phyloP scores from a whole-genome alignment of 2,113 vertebrate species.

The Silurus glanis region DNA sequence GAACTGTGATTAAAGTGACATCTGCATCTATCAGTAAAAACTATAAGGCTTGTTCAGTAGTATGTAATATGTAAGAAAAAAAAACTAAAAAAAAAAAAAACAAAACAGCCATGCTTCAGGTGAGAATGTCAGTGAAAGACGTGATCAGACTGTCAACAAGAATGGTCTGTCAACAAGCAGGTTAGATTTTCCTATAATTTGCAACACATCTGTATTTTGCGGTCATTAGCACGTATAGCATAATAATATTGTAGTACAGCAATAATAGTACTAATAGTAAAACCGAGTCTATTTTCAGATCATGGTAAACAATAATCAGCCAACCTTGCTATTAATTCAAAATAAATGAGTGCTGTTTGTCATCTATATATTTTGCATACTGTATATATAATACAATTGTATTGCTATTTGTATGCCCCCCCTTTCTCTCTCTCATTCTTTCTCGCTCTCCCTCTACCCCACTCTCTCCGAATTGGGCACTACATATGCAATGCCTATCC shows the following conservation, averaged over 20 bases:
- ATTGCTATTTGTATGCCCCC: background rate
- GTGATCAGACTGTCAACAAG: background rate
- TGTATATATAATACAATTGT: background rate
- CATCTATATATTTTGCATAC: background rate
- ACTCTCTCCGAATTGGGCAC: background rate
- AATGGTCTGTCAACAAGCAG: background rate
- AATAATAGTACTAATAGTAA: background rate
- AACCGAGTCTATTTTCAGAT: background rate
- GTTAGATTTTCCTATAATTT: background rate
- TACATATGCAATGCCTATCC: conserved; percentile 39
- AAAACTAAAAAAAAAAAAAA: too few relatives aligned
- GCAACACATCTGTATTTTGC: background rate
- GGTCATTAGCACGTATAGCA: background rate
- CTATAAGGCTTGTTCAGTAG: too few relatives aligned
- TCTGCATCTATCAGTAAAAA: background rate
- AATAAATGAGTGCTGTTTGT: background rate
- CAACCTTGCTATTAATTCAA: background rate
- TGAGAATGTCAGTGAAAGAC: conserved; percentile 5
- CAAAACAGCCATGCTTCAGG: background rate
- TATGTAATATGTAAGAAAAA: background rate
- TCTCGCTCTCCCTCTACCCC: background rate
- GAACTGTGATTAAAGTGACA: background rate
- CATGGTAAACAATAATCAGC: background rate
- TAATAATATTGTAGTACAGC: background rate
- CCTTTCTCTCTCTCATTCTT: background rate